These are phyloP conservation scores for Heliconius ethilla DNA, from an alignment of 2,888 invertebrate species.

Conservation along the genomic window DNA sequence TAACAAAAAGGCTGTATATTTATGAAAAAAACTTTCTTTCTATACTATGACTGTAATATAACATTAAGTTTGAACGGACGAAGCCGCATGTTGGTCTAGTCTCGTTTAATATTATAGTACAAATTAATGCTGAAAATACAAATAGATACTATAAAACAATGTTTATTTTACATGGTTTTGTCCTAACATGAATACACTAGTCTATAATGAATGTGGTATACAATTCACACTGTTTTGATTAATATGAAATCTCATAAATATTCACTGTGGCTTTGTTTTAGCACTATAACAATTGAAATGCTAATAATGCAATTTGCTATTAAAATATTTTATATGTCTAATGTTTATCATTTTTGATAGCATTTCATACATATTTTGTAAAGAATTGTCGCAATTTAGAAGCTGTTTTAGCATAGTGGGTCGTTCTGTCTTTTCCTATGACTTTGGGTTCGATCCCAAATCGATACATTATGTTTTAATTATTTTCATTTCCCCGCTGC, in stretches of 20 bases:
- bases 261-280: conserved; percentile 22
- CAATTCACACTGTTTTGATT: conserved; percentile 28
- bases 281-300: conserved; percentile 27
- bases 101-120: not conserved
- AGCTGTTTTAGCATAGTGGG: not conserved
- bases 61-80: no score
- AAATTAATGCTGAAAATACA: not conserved
- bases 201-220: conserved; percentile 17
- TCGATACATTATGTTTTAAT: no score
- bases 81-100: no score
- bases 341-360: not conserved
- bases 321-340: not conserved
- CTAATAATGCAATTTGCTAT: conserved; percentile 23
- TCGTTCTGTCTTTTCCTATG: not conserved
- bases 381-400: not conserved
- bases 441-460: not conserved
- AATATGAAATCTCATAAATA: conserved; percentile 34
- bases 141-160: not conserved
- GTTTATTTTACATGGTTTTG: not conserved
- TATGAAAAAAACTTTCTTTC: no score
- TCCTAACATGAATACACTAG: not conserved
- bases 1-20: no score
- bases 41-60: no score
- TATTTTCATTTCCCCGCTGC: no score
- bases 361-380: not conserved